A percentile compares a stretch with the other conserved stretches of the same genome.
Evolutionary conservation across 2,888 invertebrate species (phyloP).

Genomic region (Brachypalpus laphriformis): DNA sequence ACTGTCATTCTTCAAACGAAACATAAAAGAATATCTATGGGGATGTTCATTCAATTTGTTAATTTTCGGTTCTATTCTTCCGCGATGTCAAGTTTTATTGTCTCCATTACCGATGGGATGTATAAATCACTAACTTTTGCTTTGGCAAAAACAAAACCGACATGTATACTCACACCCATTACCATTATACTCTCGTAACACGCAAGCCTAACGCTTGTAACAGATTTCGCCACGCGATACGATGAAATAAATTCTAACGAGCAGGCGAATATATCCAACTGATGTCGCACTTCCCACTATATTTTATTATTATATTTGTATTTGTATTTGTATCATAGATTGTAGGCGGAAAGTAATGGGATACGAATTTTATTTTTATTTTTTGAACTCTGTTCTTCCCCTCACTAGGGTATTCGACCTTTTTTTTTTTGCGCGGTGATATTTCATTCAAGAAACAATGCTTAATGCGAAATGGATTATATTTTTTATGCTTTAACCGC

Average conservation of each 20-base stretch:
- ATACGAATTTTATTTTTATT: neutral
- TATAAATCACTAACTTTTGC: conserved; percentile 26
- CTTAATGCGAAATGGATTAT: conserved; percentile 33
- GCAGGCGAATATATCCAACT: conserved; percentile 13
- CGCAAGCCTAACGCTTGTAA: conserved; percentile 50
- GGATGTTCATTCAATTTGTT: conserved; percentile 4
- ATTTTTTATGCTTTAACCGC: conserved; percentile 1
- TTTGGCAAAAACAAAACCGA: neutral
- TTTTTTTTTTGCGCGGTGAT: neutral
- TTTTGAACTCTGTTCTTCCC: conserved; percentile 3
- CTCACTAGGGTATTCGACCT: neutral
- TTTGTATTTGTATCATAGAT: neutral
- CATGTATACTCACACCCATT: conserved; percentile 43
- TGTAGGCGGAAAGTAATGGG: conserved; percentile 22
- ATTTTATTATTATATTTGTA: conserved; percentile 13
- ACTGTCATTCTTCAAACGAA: neutral
- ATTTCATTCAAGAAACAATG: conserved; percentile 43
- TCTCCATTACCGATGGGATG: neutral
- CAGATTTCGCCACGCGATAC: conserved; percentile 62
- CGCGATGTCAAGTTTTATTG: conserved; percentile 33
- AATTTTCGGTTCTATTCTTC: conserved; percentile 8
- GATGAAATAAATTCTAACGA: conserved; percentile 29
- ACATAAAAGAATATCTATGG: neutral
- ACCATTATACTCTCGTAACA: conserved; percentile 25
- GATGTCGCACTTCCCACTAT: conserved; percentile 46